Evolutionary conservation across 1,140 invertebrate species (phyloP).

Genomic region (Sinonovacula constricta): DNA sequence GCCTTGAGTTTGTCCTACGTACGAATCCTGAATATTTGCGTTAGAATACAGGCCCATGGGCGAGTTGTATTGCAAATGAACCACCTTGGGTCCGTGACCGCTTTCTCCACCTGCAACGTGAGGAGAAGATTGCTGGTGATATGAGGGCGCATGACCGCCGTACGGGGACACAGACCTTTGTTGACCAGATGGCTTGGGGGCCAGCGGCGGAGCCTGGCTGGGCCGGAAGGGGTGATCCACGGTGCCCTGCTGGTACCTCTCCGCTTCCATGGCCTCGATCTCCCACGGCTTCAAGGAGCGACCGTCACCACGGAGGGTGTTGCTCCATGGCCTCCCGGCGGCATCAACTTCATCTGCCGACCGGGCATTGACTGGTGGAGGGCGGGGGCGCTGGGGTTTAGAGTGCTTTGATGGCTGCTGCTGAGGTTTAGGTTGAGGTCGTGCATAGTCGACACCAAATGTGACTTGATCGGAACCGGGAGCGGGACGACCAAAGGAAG

Average conservation of each 20-base stretch:
- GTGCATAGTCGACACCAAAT: conserved; percentile 68
- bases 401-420: conserved; percentile 3
- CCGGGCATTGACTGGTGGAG: conserved; percentile 49
- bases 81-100: conserved; percentile 56
- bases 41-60: conserved; percentile 97
- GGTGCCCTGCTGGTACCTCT: conserved; percentile 35
- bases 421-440: conserved; percentile 26
- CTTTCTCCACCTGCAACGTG: conserved; percentile 32
- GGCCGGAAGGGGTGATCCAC: conserved; percentile 54
- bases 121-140: conserved; percentile 33
- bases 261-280: conserved; percentile 45
- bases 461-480: conserved; percentile 9
- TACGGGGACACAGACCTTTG: conserved; percentile 52
- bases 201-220: conserved; percentile 11
- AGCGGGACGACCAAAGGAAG: conserved; percentile 43
- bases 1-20: conserved; percentile 86
- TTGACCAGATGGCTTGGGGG: conserved; percentile 19
- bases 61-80: conserved; percentile 91
- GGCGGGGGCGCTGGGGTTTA: conserved; percentile 41
- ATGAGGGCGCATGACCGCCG: conserved; percentile 23
- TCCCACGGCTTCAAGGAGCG: conserved; percentile 69
- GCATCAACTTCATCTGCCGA: conserved; percentile 34
- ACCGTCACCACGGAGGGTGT: conserved; percentile 54
- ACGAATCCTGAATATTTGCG: conserved; percentile 95
- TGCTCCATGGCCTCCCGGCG: conserved; percentile 57